Conservation (phyloP, 2,797 vertebrate genomes). For the Onychomys torridus region DNA sequence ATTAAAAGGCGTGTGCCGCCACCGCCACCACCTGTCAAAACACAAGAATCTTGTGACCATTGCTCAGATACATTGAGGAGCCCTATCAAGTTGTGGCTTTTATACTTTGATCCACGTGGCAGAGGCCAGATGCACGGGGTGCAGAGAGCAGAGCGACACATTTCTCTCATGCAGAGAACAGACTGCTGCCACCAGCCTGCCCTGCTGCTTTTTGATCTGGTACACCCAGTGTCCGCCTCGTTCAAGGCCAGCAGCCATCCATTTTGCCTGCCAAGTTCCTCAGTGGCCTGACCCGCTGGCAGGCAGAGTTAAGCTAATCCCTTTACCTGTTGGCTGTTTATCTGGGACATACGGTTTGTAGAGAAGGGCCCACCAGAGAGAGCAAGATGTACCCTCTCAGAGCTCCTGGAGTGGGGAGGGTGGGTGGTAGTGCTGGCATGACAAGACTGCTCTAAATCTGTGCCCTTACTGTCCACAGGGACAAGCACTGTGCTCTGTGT, state of each 20-base stretch:
- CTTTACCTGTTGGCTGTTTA: slow-evolving; percentile 56
- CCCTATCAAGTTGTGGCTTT: background rate
- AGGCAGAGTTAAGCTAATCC: slow-evolving; percentile 42
- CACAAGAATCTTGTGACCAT: background rate
- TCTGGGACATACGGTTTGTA: slow-evolving; percentile 18
- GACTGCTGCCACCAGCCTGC: background rate
- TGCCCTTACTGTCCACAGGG: background rate
- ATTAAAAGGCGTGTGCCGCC: too few relatives aligned
- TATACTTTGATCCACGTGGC: background rate
- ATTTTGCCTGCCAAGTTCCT: slow-evolving; percentile 52
- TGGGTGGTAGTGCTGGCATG: background rate
- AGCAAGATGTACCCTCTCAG: background rate
- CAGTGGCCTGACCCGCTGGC: background rate
- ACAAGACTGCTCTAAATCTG: background rate
- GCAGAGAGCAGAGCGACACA: background rate
- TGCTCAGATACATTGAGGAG: background rate
- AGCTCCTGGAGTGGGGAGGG: background rate
- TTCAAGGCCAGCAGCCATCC: slow-evolving; percentile 44
- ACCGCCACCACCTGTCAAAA: too few relatives aligned
- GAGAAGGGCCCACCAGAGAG: background rate
- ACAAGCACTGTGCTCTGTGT: background rate
- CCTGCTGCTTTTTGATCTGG: background rate
- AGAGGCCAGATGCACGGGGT: background rate
- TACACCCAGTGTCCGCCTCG: background rate
- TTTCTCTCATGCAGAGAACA: slow-evolving; percentile 11